Evolutionary conservation across 1,140 invertebrate species (phyloP).

Genomic region (Anastrepha ludens): DNA sequence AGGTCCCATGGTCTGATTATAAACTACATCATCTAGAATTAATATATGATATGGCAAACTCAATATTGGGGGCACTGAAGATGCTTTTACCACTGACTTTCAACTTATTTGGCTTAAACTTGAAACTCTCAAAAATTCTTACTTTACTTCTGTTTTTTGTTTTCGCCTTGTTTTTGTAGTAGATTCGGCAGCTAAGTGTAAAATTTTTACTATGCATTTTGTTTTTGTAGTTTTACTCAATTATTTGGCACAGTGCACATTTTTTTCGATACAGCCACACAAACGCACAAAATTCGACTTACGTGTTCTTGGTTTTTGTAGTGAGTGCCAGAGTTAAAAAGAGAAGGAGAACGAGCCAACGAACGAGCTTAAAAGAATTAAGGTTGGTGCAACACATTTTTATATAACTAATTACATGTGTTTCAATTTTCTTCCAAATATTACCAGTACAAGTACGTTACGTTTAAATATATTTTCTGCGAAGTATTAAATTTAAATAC

Average conservation of each 20-base stretch:
- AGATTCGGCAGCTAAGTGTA: not conserved
- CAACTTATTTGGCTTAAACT: conserved; percentile 62
- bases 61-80: conserved; percentile 73
- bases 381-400: conserved; percentile 29
- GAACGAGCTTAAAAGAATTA: conserved; percentile 40
- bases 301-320: conserved; percentile 41
- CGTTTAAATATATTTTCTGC: not conserved
- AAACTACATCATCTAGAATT: conserved; percentile 89
- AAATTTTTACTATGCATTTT: conserved; percentile 36
- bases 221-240: not conserved
- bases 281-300: conserved; percentile 28
- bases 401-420: conserved; percentile 33
- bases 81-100: conserved; percentile 71
- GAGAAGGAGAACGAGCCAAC: not conserved
- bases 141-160: conserved; percentile 62
- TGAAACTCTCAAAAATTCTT: conserved; percentile 61
- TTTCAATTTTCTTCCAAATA: conserved; percentile 3
- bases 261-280: conserved; percentile 1
- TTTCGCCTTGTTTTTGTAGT: conserved; percentile 61
- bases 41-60: conserved; percentile 73
- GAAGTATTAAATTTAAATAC: not conserved
- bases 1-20: conserved; percentile 85
- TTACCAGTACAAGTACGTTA: conserved; percentile 9
- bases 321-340: conserved; percentile 19
- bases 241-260: not conserved